Conservation (phyloP, 2,888 invertebrate genomes). For the Spilosoma lubricipeda region DNA sequence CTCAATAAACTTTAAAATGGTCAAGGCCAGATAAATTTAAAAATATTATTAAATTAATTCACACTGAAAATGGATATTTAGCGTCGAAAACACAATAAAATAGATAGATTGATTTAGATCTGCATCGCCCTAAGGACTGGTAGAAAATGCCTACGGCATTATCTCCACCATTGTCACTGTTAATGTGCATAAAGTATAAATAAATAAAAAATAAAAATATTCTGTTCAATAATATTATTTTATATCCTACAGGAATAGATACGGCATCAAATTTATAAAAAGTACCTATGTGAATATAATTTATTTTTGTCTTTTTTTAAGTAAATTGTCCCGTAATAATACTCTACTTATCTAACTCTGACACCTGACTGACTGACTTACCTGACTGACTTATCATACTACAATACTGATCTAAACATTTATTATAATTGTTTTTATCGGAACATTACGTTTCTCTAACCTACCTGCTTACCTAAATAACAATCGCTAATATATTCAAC, state of each 20-base stretch:
- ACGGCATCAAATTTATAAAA: neutral
- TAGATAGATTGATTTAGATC: no score
- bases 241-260: no score
- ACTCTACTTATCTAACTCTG: neutral
- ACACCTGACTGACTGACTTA: no score
- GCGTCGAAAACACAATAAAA: neutral
- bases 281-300: neutral
- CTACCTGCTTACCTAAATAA: neutral
- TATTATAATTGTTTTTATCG: neutral
- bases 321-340: neutral
- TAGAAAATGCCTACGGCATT: no score
- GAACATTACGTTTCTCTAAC: neutral
- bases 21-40: conserved; percentile 16
- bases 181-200: no score
- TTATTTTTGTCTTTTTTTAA: no score
- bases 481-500: neutral
- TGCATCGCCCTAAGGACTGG: no score
- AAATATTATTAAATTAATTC: conserved; percentile 2
- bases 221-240: neutral
- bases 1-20: conserved; percentile 6
- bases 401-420: neutral
- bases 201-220: no score
- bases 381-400: no score
- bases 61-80: conserved; percentile 5
- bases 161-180: no score